Base-by-base conservation (phyloP, 92 coral and sea anemone genomes). In the Pocillopora meandrina region DNA sequence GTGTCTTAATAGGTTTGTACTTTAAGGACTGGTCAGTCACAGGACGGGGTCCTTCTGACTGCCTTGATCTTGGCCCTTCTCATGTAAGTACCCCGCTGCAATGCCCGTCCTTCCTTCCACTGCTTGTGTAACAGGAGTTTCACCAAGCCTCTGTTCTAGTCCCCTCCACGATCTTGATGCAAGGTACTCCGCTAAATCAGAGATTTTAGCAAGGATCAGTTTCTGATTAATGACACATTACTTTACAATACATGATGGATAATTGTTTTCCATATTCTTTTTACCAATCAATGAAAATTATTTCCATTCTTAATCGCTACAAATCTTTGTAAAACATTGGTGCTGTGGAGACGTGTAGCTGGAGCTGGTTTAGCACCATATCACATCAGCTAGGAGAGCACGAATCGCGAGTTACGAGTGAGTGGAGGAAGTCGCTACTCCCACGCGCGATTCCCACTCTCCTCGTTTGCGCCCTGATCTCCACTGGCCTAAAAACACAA, bases 91-190 rank as follows among this genome's bases (percentile, higher is more conserved):
- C 31, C 92, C 91, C 12, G 94, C 94, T 23, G 98, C 98, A 20
- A 96, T 96, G 33, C 99, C 98, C 58, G 34, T 75, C 23, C 95
- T 90, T 17, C 98, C 99, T 69, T 90, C 97, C 55, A 90, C 84
- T 58, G 95, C 98, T 77, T 80, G 75, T 26, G 86, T 75, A 35
- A 95, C 97, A 1, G 90, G 76, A 5, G 96, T 96, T 77, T 94
- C 91, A 18, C 98, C 98, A 33, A 87, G 87, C 10, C 70, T 91
- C 79, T 88, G 96, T 52, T 92, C 98, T 80, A 96, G 86, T 66
- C 98, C 98, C 55, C 81, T 84, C 98, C 98, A 96, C 1, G 95
- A 90, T 68, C 98, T 89, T 56, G 92, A 89, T 42, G 98, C 90
- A 14, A 96, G 92, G 87, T 88, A 96, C 76, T 94, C 98, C n/a